Evolutionary conservation across 1,140 invertebrate genomes (phyloP).

Genomic region (Galendromus occidentalis): DNA sequence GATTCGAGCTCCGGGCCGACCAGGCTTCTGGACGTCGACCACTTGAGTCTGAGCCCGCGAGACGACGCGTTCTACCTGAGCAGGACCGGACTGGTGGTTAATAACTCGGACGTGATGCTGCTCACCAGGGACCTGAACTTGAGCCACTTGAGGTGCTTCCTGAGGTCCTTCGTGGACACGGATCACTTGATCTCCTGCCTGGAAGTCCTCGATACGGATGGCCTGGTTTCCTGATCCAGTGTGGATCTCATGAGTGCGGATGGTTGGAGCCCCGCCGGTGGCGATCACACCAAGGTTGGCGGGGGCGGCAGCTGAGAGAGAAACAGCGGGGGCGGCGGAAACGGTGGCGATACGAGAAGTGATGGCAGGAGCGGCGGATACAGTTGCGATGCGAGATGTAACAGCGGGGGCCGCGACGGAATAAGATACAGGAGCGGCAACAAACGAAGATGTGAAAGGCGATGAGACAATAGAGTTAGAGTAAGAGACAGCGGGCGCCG

Average conservation of each 20-base stretch:
- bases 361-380: background rate
- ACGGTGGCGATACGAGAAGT: background rate
- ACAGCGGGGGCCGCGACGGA: background rate
- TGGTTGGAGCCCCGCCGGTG: background rate
- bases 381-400: background rate
- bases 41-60: background rate
- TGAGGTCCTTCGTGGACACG: slow-evolving; percentile 3
- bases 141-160: background rate
- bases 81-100: background rate
- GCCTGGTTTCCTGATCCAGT: background rate
- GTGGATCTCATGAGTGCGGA: background rate
- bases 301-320: background rate
- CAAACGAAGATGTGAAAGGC: no score
- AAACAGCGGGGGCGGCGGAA: background rate
- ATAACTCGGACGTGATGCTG: slow-evolving; percentile 1
- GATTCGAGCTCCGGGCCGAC: background rate
- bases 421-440: background rate
- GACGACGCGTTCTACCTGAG: background rate
- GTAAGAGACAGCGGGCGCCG: background rate
- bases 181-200: slow-evolving; percentile 1
- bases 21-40: background rate
- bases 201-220: slow-evolving; percentile 3
- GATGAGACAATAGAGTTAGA: no score
- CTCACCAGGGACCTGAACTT: background rate
- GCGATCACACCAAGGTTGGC: background rate